Evolutionary conservation across 2,888 invertebrate species (phyloP).

Genomic region (Ophion slaviceki): DNA sequence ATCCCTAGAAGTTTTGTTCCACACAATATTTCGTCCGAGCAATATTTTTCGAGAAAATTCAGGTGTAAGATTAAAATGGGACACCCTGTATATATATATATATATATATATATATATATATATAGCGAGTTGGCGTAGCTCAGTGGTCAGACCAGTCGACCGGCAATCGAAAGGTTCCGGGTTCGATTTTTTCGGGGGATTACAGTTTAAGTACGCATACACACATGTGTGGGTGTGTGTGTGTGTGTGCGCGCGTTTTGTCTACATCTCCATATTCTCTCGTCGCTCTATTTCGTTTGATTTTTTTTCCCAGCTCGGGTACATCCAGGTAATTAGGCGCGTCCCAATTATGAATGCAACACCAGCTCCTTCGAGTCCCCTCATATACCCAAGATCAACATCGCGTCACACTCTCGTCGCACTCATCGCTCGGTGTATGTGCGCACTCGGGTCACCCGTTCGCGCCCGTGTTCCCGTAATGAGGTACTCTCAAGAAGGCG

Average conservation of each 20-base stretch:
- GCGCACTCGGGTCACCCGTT: conserved; percentile 22
- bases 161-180: too few species aligned
- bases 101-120: too few species aligned
- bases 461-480: conserved; percentile 57
- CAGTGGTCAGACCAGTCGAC: too few species aligned
- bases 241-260: conserved; percentile 24
- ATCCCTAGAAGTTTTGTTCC: too few species aligned
- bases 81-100: too few species aligned
- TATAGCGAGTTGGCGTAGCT: too few species aligned
- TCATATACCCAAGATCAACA: conserved; percentile 30
- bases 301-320: conserved; percentile 31
- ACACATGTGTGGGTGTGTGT: conserved; percentile 36
- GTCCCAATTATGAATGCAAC: conserved; percentile 58
- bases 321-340: conserved; percentile 61
- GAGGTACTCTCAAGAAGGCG: conserved; percentile 64
- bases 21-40: too few species aligned
- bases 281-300: conserved; percentile 7
- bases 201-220: neutral
- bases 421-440: neutral
- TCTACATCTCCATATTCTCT: conserved; percentile 12
- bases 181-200: too few species aligned
- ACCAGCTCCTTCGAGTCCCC: conserved; percentile 26
- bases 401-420: conserved; percentile 44
- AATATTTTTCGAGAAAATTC: too few species aligned
- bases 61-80: too few species aligned